These are phyloP conservation scores for Phyto melanocephala DNA, from an alignment of 2,888 invertebrate genomes.

Conservation along the genomic window DNA sequence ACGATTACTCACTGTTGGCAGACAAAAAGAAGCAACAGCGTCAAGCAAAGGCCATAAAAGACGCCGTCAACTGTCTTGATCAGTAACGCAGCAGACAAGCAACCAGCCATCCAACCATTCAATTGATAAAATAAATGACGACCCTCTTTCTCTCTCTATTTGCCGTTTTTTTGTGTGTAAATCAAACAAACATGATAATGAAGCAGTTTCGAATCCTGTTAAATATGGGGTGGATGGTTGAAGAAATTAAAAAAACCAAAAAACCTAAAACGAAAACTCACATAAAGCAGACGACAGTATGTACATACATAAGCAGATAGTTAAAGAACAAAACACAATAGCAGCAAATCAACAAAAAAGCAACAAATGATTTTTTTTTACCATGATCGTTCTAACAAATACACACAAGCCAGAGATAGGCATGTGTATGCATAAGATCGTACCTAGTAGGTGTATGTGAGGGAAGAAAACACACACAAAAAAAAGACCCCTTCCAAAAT, in stretches of 20 bases:
- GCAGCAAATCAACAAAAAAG: not conserved
- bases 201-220: conserved; percentile 58
- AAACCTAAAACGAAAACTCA: not conserved
- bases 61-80: conserved; percentile 43
- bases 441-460: conserved; percentile 54
- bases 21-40: conserved; percentile 21
- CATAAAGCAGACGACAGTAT: not conserved
- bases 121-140: conserved; percentile 41
- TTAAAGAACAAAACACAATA: not conserved
- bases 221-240: conserved; percentile 59
- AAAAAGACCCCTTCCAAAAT: conserved; percentile 25
- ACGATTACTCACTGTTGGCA: conserved; percentile 45
- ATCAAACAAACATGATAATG: conserved; percentile 47
- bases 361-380: conserved; percentile 31
- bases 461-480: conserved; percentile 6
- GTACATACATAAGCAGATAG: conserved; percentile 1
- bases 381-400: not conserved
- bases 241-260: conserved; percentile 12
- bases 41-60: conserved; percentile 17
- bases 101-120: conserved; percentile 13
- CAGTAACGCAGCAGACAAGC: conserved; percentile 4
- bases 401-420: not conserved
- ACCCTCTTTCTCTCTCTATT: conserved; percentile 49
- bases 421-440: not conserved
- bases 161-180: conserved; percentile 7